Evolutionary conservation across 2,888 invertebrate genomes (phyloP), one percentile per base, ranked within the genome.

Genomic region (Tenthredo mesomela): DNA sequence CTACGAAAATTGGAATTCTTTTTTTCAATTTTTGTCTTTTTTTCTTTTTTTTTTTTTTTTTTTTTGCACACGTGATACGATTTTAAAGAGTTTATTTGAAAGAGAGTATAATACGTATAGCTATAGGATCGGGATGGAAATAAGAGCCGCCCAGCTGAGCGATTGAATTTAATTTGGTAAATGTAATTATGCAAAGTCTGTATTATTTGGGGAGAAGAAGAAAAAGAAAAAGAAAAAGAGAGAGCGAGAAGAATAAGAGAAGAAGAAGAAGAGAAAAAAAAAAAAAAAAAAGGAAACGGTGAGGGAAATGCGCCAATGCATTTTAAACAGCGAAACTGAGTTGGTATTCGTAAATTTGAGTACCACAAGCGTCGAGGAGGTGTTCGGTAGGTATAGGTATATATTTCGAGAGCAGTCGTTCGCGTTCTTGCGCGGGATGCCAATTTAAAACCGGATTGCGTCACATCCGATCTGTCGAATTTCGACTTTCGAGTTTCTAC

Each of bases 111-210:
- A 75, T 47, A 18, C 18, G n/a, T 54, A 73, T 2, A 0, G 21
- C 9, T 77, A 47, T 9, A 47, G 2, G 33, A 33, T 54, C 21
- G n/a, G n/a, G 18, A 29, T 77, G 25, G 10, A 50, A 50, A 50
- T 61, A 4, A n/a, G 15, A 50, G 21, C 7, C 3, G 43, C 40
- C 43, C 40, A n/a, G 54, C n/a, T 73, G 40, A 43, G 77, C 82
- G 67, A 78, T 87, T 85, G 43, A 75, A 84, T 85, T 87, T 86
- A 86, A 87, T 86, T 86, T 78, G 58, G 75, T 80, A 82, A 75
- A 85, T 85, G 84, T 86, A 87, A 87, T 85, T 88, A 88, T 89
- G 88, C 89, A 88, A 88, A 88, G 88, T 85, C 88, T 88, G 87
- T 89, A 87, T 89, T 88, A 87, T 88, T 80, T 67, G 87, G 80